Conservation (phyloP, 2,797 vertebrate genomes). For the Gadopsis bispinosus region DNA sequence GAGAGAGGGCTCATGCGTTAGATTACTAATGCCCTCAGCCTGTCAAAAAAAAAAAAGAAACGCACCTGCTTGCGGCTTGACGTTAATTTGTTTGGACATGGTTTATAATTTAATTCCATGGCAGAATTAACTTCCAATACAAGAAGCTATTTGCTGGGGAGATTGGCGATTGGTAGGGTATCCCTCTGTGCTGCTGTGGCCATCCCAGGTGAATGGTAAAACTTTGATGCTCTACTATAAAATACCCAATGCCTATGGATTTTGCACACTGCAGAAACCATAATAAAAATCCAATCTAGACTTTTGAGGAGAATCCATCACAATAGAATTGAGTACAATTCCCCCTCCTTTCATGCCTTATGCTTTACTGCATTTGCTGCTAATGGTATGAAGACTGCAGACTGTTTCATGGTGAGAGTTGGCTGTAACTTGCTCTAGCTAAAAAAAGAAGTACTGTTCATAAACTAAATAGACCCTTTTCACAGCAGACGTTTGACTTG, state of each 20-base stretch:
- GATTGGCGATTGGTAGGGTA: conserved; percentile 50
- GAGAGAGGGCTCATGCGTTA: conserved; percentile 70
- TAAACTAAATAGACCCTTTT: conserved; percentile 3
- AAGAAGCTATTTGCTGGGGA: conserved; percentile 71
- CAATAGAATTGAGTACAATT: conserved; percentile 55
- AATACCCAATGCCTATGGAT: conserved; percentile 62
- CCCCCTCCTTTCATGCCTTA: conserved; percentile 40
- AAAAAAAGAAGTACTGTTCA: background rate
- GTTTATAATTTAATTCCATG: conserved; percentile 85
- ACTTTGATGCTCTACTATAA: conserved; percentile 68
- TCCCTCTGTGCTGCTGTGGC: conserved; percentile 36
- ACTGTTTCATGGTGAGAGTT: conserved; percentile 26
- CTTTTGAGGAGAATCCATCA: conserved; percentile 68
- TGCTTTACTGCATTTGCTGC: conserved; percentile 44
- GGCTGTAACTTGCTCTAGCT: conserved; percentile 10
- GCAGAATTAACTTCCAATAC: conserved; percentile 83
- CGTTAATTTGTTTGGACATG: conserved; percentile 84
- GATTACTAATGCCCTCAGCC: conserved; percentile 76
- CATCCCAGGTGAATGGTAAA: conserved; percentile 74
- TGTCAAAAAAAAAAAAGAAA: conserved; percentile 78
- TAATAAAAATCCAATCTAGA: conserved; percentile 73
- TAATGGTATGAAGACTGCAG: conserved; percentile 44
- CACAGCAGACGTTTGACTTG: background rate
- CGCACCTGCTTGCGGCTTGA: conserved; percentile 82
- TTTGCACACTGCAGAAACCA: conserved; percentile 61